Conservation (phyloP, 92 coral and sea anemone species). For the Heliopora coerulea region DNA sequence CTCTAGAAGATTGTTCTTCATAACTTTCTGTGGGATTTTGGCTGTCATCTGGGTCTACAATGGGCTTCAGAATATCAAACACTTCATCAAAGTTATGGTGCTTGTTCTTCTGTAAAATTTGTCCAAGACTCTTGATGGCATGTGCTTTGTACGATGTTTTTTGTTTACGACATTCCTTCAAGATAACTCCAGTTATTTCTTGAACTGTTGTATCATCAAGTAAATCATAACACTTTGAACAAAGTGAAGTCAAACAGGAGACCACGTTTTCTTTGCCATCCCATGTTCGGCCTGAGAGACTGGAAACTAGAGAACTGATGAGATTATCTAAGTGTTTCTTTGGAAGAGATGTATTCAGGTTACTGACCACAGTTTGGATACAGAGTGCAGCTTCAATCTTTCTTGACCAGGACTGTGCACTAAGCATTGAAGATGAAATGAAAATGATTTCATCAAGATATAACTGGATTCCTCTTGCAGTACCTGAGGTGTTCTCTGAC, state of each 20-base stretch:
- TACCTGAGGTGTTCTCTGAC: conserved; percentile 96
- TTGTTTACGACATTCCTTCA: conserved; percentile 78
- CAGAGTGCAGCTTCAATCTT: conserved; percentile 83
- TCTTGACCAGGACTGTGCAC: conserved; percentile 83
- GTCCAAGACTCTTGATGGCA: conserved; percentile 77
- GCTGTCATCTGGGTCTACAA: conserved; percentile 73
- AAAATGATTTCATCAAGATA: conserved; percentile 74
- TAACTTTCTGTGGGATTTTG: conserved; percentile 31
- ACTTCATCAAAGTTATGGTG: conserved; percentile 68
- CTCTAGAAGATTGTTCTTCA: conserved; percentile 61
- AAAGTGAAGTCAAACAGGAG: conserved; percentile 1
- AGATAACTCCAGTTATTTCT: conserved; percentile 51
- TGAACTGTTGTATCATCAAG: conserved; percentile 8
- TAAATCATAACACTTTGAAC: not conserved
- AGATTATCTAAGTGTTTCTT: conserved; percentile 72
- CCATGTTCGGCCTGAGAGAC: conserved; percentile 97
- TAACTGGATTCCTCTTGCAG: conserved; percentile 84
- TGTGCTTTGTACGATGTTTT: conserved; percentile 72
- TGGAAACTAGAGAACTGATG: conserved; percentile 68
- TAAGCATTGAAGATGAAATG: conserved; percentile 77
- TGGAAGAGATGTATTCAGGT: conserved; percentile 68
- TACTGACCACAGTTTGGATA: conserved; percentile 68
- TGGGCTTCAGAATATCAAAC: conserved; percentile 76
- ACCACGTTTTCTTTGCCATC: conserved; percentile 73
- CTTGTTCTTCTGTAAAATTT: conserved; percentile 73